These are phyloP conservation scores for Teleogryllus occipitalis DNA, from an alignment of 1,140 invertebrate species.

Conservation along the genomic window DNA sequence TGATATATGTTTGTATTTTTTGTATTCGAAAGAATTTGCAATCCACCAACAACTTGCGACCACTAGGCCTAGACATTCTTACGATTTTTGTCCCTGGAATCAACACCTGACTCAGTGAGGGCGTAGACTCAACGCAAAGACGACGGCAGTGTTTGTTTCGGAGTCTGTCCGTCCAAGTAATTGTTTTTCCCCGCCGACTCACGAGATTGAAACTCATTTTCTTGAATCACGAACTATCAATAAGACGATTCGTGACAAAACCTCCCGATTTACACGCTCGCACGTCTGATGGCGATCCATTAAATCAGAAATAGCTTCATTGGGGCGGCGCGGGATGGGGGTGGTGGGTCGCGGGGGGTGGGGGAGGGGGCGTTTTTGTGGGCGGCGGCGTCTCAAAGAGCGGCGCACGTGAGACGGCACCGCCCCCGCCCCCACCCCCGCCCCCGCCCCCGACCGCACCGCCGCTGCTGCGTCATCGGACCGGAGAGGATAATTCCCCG, in stretches of 20 bases:
- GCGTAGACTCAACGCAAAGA: too few species aligned
- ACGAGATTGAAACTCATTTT: not conserved
- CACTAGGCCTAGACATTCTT: too few species aligned
- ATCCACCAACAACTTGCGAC: not conserved
- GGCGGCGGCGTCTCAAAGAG: too few species aligned
- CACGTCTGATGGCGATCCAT: not conserved
- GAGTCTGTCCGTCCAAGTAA: not conserved
- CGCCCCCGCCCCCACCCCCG: too few species aligned
- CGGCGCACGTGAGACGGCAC: too few species aligned
- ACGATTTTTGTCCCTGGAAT: not conserved
- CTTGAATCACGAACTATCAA: slow-evolving; percentile 4
- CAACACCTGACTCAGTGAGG: too few species aligned
- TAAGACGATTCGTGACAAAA: not conserved
- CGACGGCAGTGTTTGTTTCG: too few species aligned
- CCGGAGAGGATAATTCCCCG: not conserved
- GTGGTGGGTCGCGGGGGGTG: too few species aligned
- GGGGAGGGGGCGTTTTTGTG: too few species aligned
- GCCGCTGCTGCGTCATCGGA: too few species aligned
- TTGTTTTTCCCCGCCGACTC: not conserved
- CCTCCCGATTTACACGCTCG: not conserved
- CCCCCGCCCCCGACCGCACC: too few species aligned
- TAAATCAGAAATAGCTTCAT: slow-evolving; percentile 5
- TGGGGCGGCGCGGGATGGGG: not conserved
- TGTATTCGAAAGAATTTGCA: not conserved
- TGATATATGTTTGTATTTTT: not conserved